A percentile compares a stretch with the other conserved stretches of the same genome.
Conservation (phyloP, 2,113 vertebrate genomes). For the Vulpes lagopus region DNA sequence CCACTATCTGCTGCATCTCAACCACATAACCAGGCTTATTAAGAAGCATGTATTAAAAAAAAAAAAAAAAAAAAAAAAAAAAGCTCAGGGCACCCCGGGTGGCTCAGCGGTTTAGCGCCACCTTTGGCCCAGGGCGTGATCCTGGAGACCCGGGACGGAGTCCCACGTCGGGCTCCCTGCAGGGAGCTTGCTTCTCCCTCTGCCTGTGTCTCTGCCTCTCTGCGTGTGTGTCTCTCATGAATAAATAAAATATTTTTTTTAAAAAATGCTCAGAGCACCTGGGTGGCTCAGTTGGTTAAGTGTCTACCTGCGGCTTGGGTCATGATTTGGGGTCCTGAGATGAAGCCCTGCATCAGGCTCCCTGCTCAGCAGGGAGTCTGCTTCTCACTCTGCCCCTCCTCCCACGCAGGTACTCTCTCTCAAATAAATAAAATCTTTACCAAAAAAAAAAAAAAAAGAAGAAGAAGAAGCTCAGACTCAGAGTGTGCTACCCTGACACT, state of each 20-base stretch:
- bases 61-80: neutral
- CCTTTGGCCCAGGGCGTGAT: neutral
- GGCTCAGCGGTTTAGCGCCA: neutral
- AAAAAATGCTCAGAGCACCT: neutral
- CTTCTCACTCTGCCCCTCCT: neutral
- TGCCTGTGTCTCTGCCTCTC: neutral
- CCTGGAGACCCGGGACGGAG: no score
- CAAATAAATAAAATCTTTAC: neutral
- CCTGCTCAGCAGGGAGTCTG: neutral
- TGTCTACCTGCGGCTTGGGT: neutral
- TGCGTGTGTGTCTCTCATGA: no score
- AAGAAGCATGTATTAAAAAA: neutral
- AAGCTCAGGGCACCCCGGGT: fast-evolving
- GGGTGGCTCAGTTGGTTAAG: neutral
- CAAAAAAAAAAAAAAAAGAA: neutral
- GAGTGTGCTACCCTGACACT: neutral
- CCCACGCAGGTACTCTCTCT: neutral
- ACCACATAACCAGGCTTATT: neutral
- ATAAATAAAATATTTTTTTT: no score
- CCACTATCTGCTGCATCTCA: neutral
- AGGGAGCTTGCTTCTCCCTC: neutral
- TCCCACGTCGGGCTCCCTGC: neutral
- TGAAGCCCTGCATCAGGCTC: neutral
- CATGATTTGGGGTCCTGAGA: neutral
- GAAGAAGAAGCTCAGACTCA: neutral